Percentiles rank a stretch among this genome's conserved stretches.
phyloP scores from a whole-genome alignment of 2,797 vertebrate genomes.

The Aulostomus chinensis region DNA sequence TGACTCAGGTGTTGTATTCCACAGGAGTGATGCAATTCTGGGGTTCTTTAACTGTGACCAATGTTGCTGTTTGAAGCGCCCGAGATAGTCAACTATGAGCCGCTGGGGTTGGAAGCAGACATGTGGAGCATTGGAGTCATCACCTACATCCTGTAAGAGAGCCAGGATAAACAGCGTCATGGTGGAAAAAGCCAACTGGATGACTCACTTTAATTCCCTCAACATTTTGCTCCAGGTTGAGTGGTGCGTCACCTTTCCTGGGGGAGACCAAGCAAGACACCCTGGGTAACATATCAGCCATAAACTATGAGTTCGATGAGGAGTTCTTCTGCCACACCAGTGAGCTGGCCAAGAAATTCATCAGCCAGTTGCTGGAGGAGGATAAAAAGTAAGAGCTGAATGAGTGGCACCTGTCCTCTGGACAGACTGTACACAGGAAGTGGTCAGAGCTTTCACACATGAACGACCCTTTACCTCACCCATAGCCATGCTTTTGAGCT shows the following conservation, averaged over 20 bases:
- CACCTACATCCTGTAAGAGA: constrained; percentile 95
- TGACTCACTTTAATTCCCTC: neutral
- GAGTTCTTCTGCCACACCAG: constrained; percentile 97
- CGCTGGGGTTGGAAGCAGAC: constrained; percentile 91
- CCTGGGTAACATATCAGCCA: constrained; percentile 89
- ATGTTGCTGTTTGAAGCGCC: constrained; percentile 81
- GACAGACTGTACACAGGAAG: too few relatives aligned
- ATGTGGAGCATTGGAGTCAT: constrained; percentile 99
- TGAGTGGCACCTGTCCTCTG: too few relatives aligned
- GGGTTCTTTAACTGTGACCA: neutral
- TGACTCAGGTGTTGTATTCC: neutral
- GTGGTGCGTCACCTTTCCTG: constrained; percentile 94
- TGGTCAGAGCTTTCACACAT: too few relatives aligned
- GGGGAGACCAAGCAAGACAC: constrained; percentile 97
- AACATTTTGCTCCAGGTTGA: constrained; percentile 79
- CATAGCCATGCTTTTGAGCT: too few relatives aligned
- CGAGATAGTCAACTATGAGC: constrained; percentile 97
- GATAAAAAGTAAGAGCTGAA: constrained; percentile 80
- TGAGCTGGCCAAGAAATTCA: constrained; percentile 92
- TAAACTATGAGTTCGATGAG: constrained; percentile 94
- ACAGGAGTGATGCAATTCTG: too few relatives aligned
- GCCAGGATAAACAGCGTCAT: neutral
- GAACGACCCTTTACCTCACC: too few relatives aligned
- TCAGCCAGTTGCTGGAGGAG: constrained; percentile 90
- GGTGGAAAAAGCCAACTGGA: neutral